Conservation (phyloP, 2,888 invertebrate species). For the Nomada lathburiana region DNA sequence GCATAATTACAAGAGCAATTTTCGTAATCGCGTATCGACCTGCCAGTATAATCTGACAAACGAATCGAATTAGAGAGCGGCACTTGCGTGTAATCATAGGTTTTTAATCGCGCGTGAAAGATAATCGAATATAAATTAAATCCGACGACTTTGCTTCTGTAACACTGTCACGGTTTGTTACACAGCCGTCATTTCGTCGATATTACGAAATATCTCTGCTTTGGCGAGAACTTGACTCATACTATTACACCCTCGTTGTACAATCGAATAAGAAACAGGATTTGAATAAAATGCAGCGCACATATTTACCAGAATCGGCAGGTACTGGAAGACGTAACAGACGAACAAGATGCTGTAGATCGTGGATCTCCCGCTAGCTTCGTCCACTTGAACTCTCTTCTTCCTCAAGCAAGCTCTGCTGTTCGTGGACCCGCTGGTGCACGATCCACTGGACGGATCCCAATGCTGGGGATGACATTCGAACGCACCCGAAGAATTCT, state of each 20-base stretch:
- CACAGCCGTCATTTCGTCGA: conserved; percentile 58
- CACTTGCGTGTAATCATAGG: neutral
- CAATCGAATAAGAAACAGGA: conserved; percentile 34
- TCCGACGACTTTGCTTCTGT: conserved; percentile 45
- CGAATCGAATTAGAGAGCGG: conserved; percentile 24
- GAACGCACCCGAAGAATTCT: conserved; percentile 81
- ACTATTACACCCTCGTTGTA: neutral
- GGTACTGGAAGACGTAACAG: conserved; percentile 87
- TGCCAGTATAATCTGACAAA: conserved; percentile 19
- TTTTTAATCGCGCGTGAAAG: conserved; percentile 31
- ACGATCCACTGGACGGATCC: conserved; percentile 85
- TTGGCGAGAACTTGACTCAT: neutral
- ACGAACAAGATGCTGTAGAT: conserved; percentile 85
- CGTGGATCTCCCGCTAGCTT: conserved; percentile 85
- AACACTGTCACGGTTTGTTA: conserved; percentile 63
- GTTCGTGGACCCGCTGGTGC: conserved; percentile 86
- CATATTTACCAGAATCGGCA: conserved; percentile 86
- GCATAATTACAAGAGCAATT: neutral
- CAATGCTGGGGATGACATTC: conserved; percentile 82
- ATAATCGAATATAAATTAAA: conserved; percentile 46
- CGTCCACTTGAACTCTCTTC: conserved; percentile 80
- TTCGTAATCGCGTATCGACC: conserved; percentile 9
- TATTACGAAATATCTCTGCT: conserved; percentile 64
- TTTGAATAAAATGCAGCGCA: neutral
- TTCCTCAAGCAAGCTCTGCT: conserved; percentile 85